Percentiles rank a stretch among this genome's conserved stretches.
phyloP scores from a whole-genome alignment of 2,113 vertebrate species.

The Xyrauchen texanus region DNA sequence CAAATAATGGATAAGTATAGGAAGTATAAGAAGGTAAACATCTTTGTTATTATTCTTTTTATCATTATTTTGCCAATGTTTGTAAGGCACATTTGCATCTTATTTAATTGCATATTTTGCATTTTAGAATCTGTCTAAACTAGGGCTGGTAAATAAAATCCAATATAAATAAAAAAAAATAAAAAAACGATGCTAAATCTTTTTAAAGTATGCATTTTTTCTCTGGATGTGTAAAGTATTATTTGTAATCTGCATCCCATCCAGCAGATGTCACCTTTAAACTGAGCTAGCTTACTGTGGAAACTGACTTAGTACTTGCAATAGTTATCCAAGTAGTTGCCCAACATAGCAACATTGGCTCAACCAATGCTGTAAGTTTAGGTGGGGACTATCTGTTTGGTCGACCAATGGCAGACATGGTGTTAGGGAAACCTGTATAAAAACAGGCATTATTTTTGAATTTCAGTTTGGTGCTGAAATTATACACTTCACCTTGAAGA shows the following conservation, averaged over 20 bases:
- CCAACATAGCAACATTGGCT: too few species aligned
- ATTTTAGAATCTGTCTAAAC: not conserved
- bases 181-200: too few species aligned
- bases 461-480: too few species aligned
- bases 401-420: too few species aligned
- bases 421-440: too few species aligned
- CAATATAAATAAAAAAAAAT: not conserved
- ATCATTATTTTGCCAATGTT: not conserved
- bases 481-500: too few species aligned
- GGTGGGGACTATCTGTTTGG: too few species aligned
- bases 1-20: conserved; percentile 82
- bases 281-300: not conserved
- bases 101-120: not conserved
- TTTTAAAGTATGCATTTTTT: not conserved
- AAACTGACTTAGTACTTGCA: too few species aligned
- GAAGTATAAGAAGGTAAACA: conserved; percentile 82
- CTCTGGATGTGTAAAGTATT: not conserved
- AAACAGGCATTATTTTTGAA: too few species aligned
- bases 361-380: not conserved
- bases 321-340: too few species aligned
- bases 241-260: not conserved
- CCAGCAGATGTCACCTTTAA: conserved; percentile 9
- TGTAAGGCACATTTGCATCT: not conserved
- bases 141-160: not conserved
- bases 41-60: too few species aligned